phyloP scores from a whole-genome alignment of 2,888 invertebrate species.

The Hypomecis punctinalis region DNA sequence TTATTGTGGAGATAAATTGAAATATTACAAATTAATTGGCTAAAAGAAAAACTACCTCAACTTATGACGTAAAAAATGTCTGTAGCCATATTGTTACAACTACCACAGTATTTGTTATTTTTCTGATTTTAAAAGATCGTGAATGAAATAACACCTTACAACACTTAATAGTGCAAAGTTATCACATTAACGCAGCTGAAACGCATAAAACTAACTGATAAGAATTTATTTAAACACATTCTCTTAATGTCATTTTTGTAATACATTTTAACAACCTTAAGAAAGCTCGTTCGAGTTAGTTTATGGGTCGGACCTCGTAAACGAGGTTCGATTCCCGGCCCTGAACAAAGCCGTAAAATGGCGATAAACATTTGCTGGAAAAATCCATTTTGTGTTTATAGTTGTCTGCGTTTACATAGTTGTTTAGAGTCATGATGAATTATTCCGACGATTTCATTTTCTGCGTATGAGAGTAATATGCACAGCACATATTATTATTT shows the following conservation, averaged over 20 bases:
- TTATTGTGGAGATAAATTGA: no score
- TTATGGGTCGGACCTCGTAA: slow-evolving; percentile 69
- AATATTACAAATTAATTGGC: no score
- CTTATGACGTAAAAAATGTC: no score
- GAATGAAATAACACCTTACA: neutral
- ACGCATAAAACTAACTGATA: slow-evolving; percentile 36
- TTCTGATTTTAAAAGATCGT: neutral
- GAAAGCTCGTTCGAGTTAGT: slow-evolving; percentile 62
- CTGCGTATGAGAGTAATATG: neutral
- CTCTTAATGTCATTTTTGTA: slow-evolving; percentile 54
- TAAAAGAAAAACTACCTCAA: no score
- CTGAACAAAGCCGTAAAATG: slow-evolving; percentile 67
- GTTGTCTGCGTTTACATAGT: slow-evolving; percentile 54
- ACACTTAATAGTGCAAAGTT: neutral
- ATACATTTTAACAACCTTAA: slow-evolving; percentile 64
- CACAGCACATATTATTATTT: no score
- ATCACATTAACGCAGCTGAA: slow-evolving; percentile 13
- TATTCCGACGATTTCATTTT: slow-evolving; percentile 33
- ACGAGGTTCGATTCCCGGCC: slow-evolving; percentile 66
- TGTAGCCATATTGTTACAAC: neutral
- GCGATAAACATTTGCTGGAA: slow-evolving; percentile 63
- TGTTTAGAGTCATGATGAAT: slow-evolving; percentile 40
- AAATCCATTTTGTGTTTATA: slow-evolving; percentile 61
- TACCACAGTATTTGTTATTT: neutral
- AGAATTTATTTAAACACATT: slow-evolving; percentile 45